These are phyloP conservation scores for Gorsachius goisagi DNA, from an alignment of 2,113 vertebrate genomes.

Conservation along the genomic window DNA sequence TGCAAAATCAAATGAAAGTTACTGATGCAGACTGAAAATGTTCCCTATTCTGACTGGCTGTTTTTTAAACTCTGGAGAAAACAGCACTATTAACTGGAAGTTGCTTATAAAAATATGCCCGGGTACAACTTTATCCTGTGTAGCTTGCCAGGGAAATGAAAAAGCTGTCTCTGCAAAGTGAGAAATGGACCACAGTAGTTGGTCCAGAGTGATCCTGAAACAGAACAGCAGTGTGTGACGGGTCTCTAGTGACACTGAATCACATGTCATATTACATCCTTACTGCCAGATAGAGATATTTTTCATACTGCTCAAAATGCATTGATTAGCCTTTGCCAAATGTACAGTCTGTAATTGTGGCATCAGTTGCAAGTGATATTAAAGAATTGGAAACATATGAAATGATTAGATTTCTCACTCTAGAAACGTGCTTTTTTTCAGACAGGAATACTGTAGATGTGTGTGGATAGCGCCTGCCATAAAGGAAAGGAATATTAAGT, in stretches of 20 bases:
- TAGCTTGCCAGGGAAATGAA: neutral
- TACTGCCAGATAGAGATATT: neutral
- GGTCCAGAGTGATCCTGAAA: neutral
- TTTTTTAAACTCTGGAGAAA: neutral
- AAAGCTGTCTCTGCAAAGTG: neutral
- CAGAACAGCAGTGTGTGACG: neutral
- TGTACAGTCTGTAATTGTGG: neutral
- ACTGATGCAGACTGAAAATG: neutral
- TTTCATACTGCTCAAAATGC: neutral
- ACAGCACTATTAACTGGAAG: neutral
- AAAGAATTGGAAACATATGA: neutral
- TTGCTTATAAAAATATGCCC: neutral
- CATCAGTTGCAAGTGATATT: neutral
- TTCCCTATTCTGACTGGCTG: neutral
- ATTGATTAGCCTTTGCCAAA: neutral
- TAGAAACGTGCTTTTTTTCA: neutral
- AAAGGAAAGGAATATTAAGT: neutral
- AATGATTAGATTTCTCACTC: neutral
- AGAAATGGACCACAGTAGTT: neutral
- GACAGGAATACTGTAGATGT: neutral
- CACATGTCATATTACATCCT: neutral
- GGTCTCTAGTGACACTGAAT: neutral
- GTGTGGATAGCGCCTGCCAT: neutral
- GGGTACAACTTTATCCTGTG: neutral
- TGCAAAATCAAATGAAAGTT: neutral